These are phyloP conservation scores for Toxotes lorentzi DNA, from an alignment of 2,797 vertebrate genomes.

Conservation along the genomic window DNA sequence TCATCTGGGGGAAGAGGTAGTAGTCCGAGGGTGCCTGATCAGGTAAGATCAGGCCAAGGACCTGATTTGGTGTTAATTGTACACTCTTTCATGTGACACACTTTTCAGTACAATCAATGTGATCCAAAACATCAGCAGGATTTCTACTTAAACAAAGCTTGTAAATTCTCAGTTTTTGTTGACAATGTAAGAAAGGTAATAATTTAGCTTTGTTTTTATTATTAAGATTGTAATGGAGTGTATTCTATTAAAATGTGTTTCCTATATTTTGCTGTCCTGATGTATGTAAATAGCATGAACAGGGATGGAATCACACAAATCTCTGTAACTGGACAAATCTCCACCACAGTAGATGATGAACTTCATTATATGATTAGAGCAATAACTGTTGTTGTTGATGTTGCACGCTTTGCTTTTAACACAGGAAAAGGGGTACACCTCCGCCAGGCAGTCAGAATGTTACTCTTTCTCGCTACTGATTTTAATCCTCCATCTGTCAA, in stretches of 20 bases:
- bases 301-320: not conserved
- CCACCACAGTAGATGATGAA: not conserved
- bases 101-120: not conserved
- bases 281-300: not conserved
- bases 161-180: not conserved
- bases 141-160: too few relatives aligned
- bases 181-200: too few relatives aligned
- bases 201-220: too few relatives aligned
- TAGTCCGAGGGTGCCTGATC: too few relatives aligned
- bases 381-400: not conserved
- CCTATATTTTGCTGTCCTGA: not conserved
- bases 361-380: not conserved
- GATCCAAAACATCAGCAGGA: too few relatives aligned
- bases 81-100: not conserved
- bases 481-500: constrained; percentile 32
- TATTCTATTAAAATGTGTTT: too few relatives aligned
- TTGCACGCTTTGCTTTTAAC: constrained; percentile 10
- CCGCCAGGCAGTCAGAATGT: constrained; percentile 17
- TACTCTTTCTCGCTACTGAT: constrained; percentile 10
- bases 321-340: not conserved
- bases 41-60: too few relatives aligned
- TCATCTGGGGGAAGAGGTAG: too few relatives aligned
- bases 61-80: not conserved
- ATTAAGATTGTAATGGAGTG: too few relatives aligned
- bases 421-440: constrained; percentile 45